Conservation (phyloP, 2,888 invertebrate species). For the Orthosia incerta region DNA sequence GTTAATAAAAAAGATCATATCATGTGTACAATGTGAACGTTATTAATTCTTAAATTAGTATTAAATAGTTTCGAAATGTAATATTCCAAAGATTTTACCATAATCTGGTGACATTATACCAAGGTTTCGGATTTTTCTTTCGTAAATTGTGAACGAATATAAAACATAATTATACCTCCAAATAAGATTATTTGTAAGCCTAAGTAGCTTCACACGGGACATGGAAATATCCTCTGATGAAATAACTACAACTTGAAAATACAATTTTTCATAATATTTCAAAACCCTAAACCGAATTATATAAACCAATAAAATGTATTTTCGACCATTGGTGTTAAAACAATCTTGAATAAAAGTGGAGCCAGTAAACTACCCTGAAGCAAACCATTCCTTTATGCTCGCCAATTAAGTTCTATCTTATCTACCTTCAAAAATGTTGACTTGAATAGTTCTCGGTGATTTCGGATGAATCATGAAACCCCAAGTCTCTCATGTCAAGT, state of each 20-base stretch:
- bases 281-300: neutral
- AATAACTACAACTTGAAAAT: neutral
- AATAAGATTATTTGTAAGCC: neutral
- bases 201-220: neutral
- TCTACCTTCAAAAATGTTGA: neutral
- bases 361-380: neutral
- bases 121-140: neutral
- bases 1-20: conserved; percentile 9
- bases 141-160: neutral
- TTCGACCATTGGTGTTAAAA: neutral
- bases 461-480: too few species aligned
- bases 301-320: neutral
- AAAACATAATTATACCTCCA: too few species aligned
- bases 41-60: neutral
- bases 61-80: neutral
- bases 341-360: neutral
- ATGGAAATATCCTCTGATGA: neutral
- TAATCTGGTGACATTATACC: neutral
- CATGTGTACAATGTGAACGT: neutral
- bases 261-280: neutral
- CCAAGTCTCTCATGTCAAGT: too few species aligned
- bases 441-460: neutral
- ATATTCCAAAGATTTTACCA: conserved; percentile 13
- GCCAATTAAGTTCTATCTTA: neutral
- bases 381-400: conserved; percentile 5